Conservation (phyloP, 37 sponge, comb jelly and placozoan species). For the Beroe forskalii region DNA sequence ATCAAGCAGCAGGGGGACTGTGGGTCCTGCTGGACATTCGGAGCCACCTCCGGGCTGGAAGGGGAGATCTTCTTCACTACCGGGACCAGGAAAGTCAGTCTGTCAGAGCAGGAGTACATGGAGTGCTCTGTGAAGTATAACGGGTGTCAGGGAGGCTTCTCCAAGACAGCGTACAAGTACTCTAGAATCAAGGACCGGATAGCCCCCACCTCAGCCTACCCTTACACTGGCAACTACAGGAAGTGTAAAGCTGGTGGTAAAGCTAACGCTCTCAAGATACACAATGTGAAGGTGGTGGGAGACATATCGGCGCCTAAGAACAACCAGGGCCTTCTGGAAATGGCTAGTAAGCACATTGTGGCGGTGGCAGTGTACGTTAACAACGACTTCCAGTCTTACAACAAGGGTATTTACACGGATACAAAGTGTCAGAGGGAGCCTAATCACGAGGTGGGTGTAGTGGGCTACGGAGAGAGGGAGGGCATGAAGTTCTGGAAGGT, state of each 20-base stretch:
- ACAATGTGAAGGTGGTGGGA: background rate
- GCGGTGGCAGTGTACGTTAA: slow-evolving; percentile 23
- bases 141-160: slow-evolving; percentile 13
- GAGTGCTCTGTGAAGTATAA: background rate
- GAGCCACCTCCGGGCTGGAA: slow-evolving; percentile 30
- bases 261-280: background rate
- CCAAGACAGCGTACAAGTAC: background rate
- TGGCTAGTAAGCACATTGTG: background rate
- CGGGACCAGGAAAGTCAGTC: background rate
- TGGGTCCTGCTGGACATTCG: slow-evolving; percentile 48
- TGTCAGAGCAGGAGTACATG: slow-evolving; percentile 53
- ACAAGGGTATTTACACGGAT: background rate
- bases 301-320: background rate
- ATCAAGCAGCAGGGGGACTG: slow-evolving; percentile 47
- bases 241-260: background rate
- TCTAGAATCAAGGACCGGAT: slow-evolving; percentile 5
- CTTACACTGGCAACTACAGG: background rate
- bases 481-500: slow-evolving; percentile 13
- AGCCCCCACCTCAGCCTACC: slow-evolving; percentile 10
- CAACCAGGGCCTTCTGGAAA: background rate
- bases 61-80: slow-evolving; percentile 25
- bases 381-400: slow-evolving; percentile 26
- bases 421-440: background rate
- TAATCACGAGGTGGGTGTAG: slow-evolving; percentile 21
- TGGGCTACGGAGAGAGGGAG: background rate